These are phyloP conservation scores for Onychostoma macrolepis DNA, from an alignment of 2,113 vertebrate genomes.

Conservation along the genomic window DNA sequence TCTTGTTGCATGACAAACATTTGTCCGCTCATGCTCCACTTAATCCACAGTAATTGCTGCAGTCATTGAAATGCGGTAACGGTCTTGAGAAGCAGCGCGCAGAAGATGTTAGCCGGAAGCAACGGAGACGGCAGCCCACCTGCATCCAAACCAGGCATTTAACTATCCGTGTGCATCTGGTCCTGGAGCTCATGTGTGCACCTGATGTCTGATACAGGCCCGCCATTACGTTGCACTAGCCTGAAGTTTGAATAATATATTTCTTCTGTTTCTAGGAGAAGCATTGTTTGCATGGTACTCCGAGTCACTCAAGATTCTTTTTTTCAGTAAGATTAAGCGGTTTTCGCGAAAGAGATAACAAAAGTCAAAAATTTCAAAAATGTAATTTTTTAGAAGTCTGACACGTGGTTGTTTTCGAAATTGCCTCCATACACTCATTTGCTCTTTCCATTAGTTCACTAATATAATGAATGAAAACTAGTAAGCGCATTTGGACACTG, in stretches of 20 bases:
- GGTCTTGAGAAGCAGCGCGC: constrained; percentile 15
- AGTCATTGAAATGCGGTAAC: constrained; percentile 36
- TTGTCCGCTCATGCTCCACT: constrained; percentile 17
- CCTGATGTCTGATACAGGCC: not conserved
- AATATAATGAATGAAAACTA: no score
- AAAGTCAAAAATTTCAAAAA: no score
- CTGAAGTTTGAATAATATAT: not conserved
- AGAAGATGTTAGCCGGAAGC: constrained; percentile 26
- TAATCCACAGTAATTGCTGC: constrained; percentile 33
- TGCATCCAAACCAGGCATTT: not conserved
- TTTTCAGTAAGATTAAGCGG: not conserved
- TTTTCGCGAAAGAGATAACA: no score
- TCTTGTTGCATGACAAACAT: constrained; percentile 29
- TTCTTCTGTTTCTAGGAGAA: not conserved
- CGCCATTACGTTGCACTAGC: not conserved
- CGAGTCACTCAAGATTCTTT: not conserved
- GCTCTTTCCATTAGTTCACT: no score
- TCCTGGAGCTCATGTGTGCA: not conserved
- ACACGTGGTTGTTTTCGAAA: no score
- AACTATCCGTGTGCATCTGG: not conserved
- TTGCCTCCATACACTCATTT: no score
- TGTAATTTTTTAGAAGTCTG: no score
- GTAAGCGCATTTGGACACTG: no score
- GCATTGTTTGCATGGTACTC: not conserved
- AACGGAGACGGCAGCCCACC: not conserved